Percentiles rank a stretch among this genome's conserved stretches.
phyloP scores from a whole-genome alignment of 2,797 vertebrate species.

The Sylvilagus floridanus region DNA sequence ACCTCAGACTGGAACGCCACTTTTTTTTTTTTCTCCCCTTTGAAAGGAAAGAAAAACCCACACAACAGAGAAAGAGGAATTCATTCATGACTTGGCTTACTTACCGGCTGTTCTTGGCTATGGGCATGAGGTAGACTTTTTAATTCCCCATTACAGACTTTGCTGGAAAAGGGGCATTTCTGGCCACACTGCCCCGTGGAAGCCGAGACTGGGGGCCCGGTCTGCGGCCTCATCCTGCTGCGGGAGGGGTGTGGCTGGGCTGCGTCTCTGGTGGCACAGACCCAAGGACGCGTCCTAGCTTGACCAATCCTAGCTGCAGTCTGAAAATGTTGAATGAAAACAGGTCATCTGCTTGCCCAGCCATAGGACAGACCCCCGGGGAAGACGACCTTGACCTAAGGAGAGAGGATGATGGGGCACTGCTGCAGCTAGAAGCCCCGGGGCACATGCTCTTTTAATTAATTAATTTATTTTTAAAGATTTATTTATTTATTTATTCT shows the following conservation, averaged over 20 bases:
- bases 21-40: constrained; percentile 50
- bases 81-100: constrained; percentile 68
- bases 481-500: too few species aligned
- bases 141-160: constrained; percentile 25
- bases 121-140: constrained; percentile 53
- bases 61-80: constrained; percentile 72
- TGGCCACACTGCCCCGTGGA: not conserved
- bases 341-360: too few species aligned
- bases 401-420: not conserved
- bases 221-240: not conserved
- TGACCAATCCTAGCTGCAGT: too few species aligned
- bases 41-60: constrained; percentile 68
- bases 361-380: not conserved
- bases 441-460: not conserved
- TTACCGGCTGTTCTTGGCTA: constrained; percentile 65
- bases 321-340: too few species aligned
- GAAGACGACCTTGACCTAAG: not conserved
- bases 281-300: not conserved
- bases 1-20: constrained; percentile 25
- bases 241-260: not conserved
- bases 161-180: constrained; percentile 30
- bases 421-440: not conserved
- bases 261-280: not conserved
- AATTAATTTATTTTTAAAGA: too few species aligned
- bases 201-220: not conserved